Percentiles rank a stretch among this genome's conserved stretches.
Evolutionary conservation across 92 coral and sea anemone species (phyloP).

Genomic region (Parazoanthus swiftii): DNA sequence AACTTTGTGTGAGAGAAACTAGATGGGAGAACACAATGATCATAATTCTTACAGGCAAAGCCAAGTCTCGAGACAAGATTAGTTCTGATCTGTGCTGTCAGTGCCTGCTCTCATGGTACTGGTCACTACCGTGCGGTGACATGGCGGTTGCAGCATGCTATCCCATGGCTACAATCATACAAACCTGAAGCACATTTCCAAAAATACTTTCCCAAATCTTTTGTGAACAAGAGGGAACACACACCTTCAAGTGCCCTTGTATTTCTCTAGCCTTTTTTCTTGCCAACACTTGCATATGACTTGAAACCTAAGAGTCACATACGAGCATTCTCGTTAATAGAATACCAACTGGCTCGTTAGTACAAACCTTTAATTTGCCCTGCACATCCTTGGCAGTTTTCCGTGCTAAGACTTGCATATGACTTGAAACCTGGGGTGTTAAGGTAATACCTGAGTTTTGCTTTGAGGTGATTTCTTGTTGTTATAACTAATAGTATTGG

Average conservation of each 20-base stretch:
- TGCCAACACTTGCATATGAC: constrained; percentile 87
- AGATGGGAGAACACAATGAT: not conserved
- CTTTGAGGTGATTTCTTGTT: constrained; percentile 24
- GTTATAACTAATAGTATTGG: no score
- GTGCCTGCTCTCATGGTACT: not conserved
- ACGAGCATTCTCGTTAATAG: constrained; percentile 29
- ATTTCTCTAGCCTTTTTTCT: constrained; percentile 97
- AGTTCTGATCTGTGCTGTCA: not conserved
- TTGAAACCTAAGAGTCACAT: constrained; percentile 42
- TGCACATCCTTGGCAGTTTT: constrained; percentile 89
- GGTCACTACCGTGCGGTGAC: not conserved
- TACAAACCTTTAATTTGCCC: constrained; percentile 86
- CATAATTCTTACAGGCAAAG: not conserved
- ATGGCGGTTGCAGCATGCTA: not conserved
- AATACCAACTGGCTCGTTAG: not conserved
- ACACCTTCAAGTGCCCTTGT: constrained; percentile 98
- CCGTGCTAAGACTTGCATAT: constrained; percentile 89
- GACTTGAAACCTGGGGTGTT: constrained; percentile 80
- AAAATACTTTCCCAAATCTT: not conserved
- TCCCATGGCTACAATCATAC: not conserved
- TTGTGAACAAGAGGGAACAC: constrained; percentile 35
- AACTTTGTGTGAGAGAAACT: no score
- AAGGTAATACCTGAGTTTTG: constrained; percentile 29
- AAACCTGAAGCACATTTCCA: not conserved
- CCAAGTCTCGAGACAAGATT: not conserved